phyloP scores from a whole-genome alignment of 2,113 vertebrate species.

The Upupa epops region DNA sequence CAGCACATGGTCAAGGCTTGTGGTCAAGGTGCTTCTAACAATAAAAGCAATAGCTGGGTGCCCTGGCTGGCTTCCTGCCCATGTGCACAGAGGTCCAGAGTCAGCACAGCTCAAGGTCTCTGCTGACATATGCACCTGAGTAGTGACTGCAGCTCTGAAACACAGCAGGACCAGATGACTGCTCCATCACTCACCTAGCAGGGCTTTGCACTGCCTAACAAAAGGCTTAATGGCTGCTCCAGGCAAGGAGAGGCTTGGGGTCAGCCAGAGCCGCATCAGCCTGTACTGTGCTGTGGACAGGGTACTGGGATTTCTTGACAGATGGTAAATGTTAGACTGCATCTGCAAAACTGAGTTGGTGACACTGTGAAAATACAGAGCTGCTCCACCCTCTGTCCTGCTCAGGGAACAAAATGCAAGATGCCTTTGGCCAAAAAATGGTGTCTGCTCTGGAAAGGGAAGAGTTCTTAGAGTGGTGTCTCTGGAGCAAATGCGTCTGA shows the following conservation, averaged over 20 bases:
- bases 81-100: neutral
- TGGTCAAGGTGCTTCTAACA: neutral
- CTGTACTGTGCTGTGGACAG: neutral
- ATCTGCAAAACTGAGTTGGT: neutral
- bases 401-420: neutral
- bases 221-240: neutral
- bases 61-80: neutral
- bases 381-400: neutral
- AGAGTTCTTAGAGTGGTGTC: neutral
- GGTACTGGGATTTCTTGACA: neutral
- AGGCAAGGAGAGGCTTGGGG: neutral
- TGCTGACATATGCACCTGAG: neutral
- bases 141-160: neutral
- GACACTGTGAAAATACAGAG: neutral
- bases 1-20: neutral
- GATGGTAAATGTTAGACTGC: neutral
- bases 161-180: neutral
- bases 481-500: neutral
- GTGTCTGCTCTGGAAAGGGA: neutral
- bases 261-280: neutral
- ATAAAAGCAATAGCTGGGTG: neutral
- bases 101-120: neutral
- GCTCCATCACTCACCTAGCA: neutral
- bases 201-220: neutral
- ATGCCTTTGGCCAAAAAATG: neutral